Evolutionary conservation across 1,140 invertebrate species (phyloP), one percentile per base, ranked within the genome.

Genomic region (Drosophila rufa): DNA sequence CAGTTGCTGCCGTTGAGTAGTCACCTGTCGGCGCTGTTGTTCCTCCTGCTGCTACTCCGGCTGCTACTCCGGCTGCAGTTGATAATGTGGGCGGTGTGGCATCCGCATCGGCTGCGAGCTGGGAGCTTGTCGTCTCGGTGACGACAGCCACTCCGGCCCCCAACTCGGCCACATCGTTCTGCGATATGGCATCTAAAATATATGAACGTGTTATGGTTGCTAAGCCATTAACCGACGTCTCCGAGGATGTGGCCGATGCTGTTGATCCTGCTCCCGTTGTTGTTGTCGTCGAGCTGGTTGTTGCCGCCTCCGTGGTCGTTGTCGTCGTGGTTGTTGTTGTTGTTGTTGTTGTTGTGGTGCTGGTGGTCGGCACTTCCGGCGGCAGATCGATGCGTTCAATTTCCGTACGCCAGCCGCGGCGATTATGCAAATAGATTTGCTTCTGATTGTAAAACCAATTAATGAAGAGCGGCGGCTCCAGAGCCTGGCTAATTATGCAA

Each of bases 381-480:
- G 85, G 91, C 75, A 91, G 80, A 82, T 91, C 91, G 76, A 91
- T 91, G 76, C 91, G 91, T 91, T 92, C 92, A 80, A 93, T 92
- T 92, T 92, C 91, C 80, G 91, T 92, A 27, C 86, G 90, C 92
- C 92, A 92, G 38, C 90, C 92, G 57, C 82, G 87, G 50, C 83
- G 90, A 85, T 92, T 92, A 87, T 92, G 87, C 80, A 92, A 91
- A 91, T 91, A 92, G 80, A 93, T 93, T 92, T 93, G 92, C 86
- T 93, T 91, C 78, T 91, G 89, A 92, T 92, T 94, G 93, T 94
- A 94, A 93, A 94, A 95, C 94, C 94, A 95, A 93, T 94, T 95
- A 92, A 95, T 95, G 93, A 94, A 95, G 76, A 94, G 93, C 81
- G 94, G 94, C 92, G 94, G 94, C 92, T 95, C 94, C 67, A 95